Evolutionary conservation across 1,140 invertebrate genomes (phyloP), one percentile per base, ranked within the genome.

Genomic region (Panagrolaimus sp.): DNA sequence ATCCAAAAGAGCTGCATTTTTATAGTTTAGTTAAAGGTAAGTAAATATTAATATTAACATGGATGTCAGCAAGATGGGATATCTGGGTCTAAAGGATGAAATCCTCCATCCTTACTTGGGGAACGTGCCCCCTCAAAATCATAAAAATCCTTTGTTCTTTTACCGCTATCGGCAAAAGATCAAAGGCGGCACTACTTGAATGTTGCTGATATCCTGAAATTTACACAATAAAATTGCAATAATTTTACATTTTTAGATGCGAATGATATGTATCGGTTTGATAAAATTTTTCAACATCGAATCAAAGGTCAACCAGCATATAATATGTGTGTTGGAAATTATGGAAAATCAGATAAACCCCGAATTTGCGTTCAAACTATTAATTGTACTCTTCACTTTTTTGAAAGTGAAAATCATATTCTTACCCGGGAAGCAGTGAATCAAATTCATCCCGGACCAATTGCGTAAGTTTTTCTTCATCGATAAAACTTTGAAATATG

Each of bases 231-330:
- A 65, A 38, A 10, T 17, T 17, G 58, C 12, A 10, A 63, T 24
- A 3, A 43, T 45, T 28, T 26, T 43, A 43, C 15, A 10, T 63
- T 52, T 76, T 70, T 47, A 76, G 75, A 47, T 32, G 65, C 65
- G 12, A 52, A 71, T 21, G 75, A 79, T 26, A 77, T 63, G 10
- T 77, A 63, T 52, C 70, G 32, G 14, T 52, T 77, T 24, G 75
- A 77, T n/a, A 73, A 70, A 48, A 67, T 77, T n/a, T 76, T 79
- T 52, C 77, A 79, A 62, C 75, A 77, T 52, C 45, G 63, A 71
- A 52, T 77, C 12, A 70, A 45, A 15, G 73, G 66, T 9, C 24
- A 43, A 14, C 58, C 77, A 15, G 77, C 75, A 9, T 77, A 67
- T 47, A 77, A 79, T 48, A 77, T 77, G 69, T 76, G 74, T 43